Percentiles rank a stretch among this genome's conserved stretches.
These are phyloP conservation scores for Ectropis crepuscularia DNA, from an alignment of 2,888 invertebrate species.

Conservation along the genomic window DNA sequence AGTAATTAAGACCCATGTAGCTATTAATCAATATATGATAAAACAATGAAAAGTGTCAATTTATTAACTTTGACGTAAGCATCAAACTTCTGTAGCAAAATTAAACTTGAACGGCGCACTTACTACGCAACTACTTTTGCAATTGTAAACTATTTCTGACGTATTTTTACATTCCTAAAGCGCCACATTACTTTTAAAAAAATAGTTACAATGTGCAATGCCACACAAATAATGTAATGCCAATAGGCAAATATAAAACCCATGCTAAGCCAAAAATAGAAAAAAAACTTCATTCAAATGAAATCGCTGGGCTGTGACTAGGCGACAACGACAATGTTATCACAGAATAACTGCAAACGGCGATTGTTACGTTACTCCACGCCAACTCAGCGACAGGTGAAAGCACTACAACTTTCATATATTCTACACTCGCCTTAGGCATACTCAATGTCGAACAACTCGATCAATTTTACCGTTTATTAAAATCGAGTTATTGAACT, in stretches of 20 bases:
- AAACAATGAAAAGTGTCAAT: too few relatives aligned
- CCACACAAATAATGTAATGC: too few relatives aligned
- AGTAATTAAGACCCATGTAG: too few relatives aligned
- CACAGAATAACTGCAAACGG: slow-evolving; percentile 18
- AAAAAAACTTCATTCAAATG: not conserved
- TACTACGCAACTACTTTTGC: too few relatives aligned
- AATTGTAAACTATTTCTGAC: too few relatives aligned
- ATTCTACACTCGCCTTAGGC: slow-evolving; percentile 35
- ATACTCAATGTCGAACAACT: slow-evolving; percentile 29
- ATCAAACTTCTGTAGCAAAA: too few relatives aligned
- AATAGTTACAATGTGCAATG: too few relatives aligned
- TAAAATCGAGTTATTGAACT: slow-evolving; percentile 33
- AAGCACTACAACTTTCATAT: slow-evolving; percentile 48
- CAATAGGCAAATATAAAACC: not conserved
- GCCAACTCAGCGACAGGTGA: slow-evolving; percentile 43
- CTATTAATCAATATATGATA: too few relatives aligned
- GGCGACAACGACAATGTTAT: slow-evolving; percentile 9
- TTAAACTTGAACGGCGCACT: too few relatives aligned
- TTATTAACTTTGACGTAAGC: too few relatives aligned
- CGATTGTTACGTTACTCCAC: slow-evolving; percentile 39
- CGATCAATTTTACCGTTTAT: slow-evolving; percentile 28
- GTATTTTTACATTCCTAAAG: too few relatives aligned
- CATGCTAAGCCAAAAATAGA: not conserved
- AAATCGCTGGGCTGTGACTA: slow-evolving; percentile 1
- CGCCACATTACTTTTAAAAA: too few relatives aligned